Evolutionary conservation across 2,797 vertebrate genomes (phyloP), one percentile per base, ranked within the genome.

Genomic region (Halcyon smyrnensis): DNA sequence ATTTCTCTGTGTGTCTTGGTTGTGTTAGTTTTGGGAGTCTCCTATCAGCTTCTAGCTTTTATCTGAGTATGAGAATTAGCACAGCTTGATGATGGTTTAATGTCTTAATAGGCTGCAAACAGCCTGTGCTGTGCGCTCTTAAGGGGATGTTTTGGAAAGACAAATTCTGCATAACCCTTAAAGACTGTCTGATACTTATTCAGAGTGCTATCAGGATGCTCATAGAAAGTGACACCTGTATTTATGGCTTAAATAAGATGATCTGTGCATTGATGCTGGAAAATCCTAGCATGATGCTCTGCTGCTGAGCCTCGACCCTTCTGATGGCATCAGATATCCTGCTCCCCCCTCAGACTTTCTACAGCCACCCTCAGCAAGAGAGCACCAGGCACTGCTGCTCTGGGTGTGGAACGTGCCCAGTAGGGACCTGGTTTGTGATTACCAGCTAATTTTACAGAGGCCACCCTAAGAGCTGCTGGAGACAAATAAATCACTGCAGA

Each of bases 401-500:
- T 77, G 45, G 56, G 60, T 60, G 39, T 90, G 81, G 71, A 85
- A 80, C 14, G 1, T 89, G 87, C 53, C 62, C 68, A 9, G 53
- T 54, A 14, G 73, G 53, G 77, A 71, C 34, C 30, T 57, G 60
- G 84, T 63, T 87, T 94, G 90, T 79, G 86, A 92, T 89, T 92
- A 87, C 81, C 74, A 57, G 84, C 76, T 93, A 71, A 63, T 85
- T 93, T 95, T 94, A 89, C 87, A 69, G 10, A 69, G 89, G 79
- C 89, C 64, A 71, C 92, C 84, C 84, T 77, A 94, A 94, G 91
- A 89, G 91, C 81, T 83, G 81, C 60, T 78, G 82, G 89, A 60
- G 60, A 84, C 64, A 87, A 92, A 92, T 95, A 84, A 93, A 90
- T 95, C 86, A 84, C 57, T 54, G 30, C 64, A 85, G 92, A 85